Conservation (phyloP, 2,113 vertebrate genomes). For the Gila orcuttii region DNA sequence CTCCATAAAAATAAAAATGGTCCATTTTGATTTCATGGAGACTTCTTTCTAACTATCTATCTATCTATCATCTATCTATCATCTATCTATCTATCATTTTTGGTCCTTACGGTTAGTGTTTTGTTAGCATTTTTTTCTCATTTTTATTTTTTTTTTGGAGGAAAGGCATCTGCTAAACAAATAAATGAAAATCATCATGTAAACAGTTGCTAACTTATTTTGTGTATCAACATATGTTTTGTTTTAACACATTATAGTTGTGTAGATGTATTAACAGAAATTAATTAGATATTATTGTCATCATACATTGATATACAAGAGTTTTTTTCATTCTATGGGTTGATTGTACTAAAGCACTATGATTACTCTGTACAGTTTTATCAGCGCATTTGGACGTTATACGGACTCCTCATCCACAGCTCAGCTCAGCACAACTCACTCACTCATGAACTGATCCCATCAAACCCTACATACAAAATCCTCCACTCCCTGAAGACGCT, state of each 20-base stretch:
- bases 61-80: background rate
- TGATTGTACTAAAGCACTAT: background rate
- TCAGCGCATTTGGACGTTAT: background rate
- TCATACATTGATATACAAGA: background rate
- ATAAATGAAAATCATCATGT: background rate
- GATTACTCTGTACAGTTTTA: background rate
- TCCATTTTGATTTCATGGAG: too few relatives aligned
- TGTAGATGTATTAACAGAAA: background rate
- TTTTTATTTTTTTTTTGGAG: background rate
- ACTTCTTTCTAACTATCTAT: too few relatives aligned
- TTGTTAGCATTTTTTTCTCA: background rate
- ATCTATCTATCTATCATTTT: background rate
- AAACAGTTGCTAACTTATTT: background rate
- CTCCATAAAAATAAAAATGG: too few relatives aligned
- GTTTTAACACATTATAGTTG: too few relatives aligned
- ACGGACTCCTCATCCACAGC: background rate
- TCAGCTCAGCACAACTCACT: background rate
- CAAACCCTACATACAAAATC: background rate
- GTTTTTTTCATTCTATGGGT: background rate
- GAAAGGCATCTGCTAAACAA: background rate
- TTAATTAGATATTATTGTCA: background rate
- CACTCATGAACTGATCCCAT: background rate
- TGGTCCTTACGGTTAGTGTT: background rate
- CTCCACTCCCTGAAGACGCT: background rate
- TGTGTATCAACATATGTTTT: background rate